phyloP scores from a whole-genome alignment of 2,113 vertebrate species.

The Limanda limanda region DNA sequence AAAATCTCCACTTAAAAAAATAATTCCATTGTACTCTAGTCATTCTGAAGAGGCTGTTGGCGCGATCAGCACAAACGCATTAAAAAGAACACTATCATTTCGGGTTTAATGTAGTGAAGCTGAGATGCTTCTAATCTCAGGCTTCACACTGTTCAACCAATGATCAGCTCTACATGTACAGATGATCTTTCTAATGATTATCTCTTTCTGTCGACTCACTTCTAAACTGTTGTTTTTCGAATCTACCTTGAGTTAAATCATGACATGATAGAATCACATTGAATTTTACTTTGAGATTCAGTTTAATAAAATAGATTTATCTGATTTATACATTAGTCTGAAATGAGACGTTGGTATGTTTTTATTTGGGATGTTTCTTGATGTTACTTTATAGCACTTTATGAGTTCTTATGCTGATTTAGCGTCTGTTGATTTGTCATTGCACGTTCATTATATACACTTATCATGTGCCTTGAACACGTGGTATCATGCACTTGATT shows the following conservation, averaged over 20 bases:
- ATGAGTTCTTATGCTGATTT: not conserved
- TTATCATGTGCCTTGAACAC: conserved; percentile 20
- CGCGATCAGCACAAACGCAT: not conserved
- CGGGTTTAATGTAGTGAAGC: not conserved
- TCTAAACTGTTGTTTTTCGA: not conserved
- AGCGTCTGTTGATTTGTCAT: not conserved
- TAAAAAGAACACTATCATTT: not conserved
- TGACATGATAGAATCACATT: not conserved
- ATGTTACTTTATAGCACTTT: conserved; percentile 6
- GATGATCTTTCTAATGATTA: conserved; percentile 7
- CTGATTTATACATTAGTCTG: conserved; percentile 4
- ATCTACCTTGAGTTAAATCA: conserved; percentile 14
- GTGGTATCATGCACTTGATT: not conserved
- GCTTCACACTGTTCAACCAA: not conserved
- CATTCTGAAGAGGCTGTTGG: not conserved
- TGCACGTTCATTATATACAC: conserved; percentile 3
- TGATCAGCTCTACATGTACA: conserved; percentile 14
- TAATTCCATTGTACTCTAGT: not conserved
- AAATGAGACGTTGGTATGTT: not conserved
- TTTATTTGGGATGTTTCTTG: conserved; percentile 6
- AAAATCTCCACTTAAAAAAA: not conserved
- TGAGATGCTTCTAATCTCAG: not conserved
- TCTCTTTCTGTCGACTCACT: not conserved
- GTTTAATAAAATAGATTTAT: conserved; percentile 1
- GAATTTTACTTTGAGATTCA: not conserved